phyloP scores from a whole-genome alignment of 2,888 invertebrate genomes.

The Brachypalpus laphriformis region DNA sequence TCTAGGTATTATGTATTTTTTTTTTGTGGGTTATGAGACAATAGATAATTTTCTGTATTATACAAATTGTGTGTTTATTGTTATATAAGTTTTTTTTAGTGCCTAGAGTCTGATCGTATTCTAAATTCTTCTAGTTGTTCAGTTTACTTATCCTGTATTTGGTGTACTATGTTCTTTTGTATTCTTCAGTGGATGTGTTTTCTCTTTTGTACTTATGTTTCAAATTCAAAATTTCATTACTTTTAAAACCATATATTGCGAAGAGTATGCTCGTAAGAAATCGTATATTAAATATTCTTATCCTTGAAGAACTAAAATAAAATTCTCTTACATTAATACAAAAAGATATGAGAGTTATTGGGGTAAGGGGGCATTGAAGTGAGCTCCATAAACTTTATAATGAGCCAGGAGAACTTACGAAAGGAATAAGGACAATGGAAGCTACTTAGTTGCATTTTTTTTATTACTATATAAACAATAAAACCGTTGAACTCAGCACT shows the following conservation, averaged over 20 bases:
- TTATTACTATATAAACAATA: constrained; percentile 13
- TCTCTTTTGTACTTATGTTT: background rate
- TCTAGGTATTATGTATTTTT: background rate
- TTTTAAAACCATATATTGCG: no score
- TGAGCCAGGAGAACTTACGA: background rate
- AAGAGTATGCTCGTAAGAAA: background rate
- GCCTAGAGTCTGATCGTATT: constrained; percentile 2
- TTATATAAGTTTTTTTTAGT: background rate
- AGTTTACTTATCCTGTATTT: background rate
- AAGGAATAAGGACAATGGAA: background rate
- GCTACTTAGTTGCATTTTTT: constrained; percentile 7
- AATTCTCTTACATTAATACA: background rate
- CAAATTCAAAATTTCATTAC: background rate
- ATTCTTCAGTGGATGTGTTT: background rate
- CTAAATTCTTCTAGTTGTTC: background rate
- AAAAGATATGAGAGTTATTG: background rate
- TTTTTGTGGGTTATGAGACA: background rate
- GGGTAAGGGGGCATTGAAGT: background rate
- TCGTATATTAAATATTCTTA: background rate
- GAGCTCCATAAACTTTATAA: constrained; percentile 9
- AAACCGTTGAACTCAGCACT: background rate
- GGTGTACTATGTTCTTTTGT: background rate
- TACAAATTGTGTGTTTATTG: constrained; percentile 23
- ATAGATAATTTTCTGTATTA: background rate
- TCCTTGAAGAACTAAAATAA: background rate